phyloP scores from a whole-genome alignment of 1,140 invertebrate species.

The Armadillidium nasatum region DNA sequence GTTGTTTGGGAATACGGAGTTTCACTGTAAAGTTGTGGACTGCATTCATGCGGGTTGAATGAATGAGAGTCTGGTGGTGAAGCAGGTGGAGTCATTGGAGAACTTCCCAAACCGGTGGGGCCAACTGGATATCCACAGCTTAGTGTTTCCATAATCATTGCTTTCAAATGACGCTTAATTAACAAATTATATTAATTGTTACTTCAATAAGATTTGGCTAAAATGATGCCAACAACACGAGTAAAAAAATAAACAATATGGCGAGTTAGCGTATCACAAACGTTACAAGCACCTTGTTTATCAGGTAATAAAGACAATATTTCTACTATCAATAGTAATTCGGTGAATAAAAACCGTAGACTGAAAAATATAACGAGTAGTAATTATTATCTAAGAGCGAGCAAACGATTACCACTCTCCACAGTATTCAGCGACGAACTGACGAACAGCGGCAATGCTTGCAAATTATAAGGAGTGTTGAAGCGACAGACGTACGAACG shows the following conservation, averaged over 20 bases:
- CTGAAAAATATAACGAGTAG: background rate
- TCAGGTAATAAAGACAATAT: background rate
- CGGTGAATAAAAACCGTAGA: background rate
- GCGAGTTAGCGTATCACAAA: too few relatives aligned
- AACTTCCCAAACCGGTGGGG: slow-evolving; percentile 14
- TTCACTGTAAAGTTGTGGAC: slow-evolving; percentile 23
- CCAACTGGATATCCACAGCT: slow-evolving; percentile 35
- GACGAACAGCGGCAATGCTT: background rate
- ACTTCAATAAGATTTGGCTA: too few relatives aligned
- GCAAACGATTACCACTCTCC: background rate
- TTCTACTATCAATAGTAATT: background rate
- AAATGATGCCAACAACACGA: too few relatives aligned
- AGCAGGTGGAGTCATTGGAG: slow-evolving; percentile 35
- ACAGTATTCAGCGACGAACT: background rate
- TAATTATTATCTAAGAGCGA: background rate
- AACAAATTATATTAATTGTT: too few relatives aligned
- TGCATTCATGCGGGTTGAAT: slow-evolving; percentile 26
- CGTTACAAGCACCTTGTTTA: too few relatives aligned
- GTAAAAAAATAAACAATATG: too few relatives aligned
- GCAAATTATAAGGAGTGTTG: slow-evolving; percentile 8
- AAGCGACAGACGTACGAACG: background rate
- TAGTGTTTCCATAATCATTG: slow-evolving; percentile 29
- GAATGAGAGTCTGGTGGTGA: slow-evolving; percentile 32
- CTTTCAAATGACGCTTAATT: background rate
- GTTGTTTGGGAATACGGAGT: slow-evolving; percentile 7